These are phyloP conservation scores for Aphis craccivora DNA, from an alignment of 1,140 invertebrate genomes.

Conservation along the genomic window DNA sequence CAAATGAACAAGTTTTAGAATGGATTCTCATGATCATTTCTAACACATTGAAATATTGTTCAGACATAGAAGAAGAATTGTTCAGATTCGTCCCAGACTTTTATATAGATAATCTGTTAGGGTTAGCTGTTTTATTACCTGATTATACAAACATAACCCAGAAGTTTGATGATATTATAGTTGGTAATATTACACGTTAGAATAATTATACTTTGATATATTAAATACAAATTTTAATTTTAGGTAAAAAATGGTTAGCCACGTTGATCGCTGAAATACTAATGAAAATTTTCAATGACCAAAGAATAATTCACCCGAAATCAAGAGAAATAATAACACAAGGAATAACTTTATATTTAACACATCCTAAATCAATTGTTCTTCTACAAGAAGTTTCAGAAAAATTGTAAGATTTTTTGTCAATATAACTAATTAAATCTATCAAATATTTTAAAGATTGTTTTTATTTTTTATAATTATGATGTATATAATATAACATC, in stretches of 20 bases:
- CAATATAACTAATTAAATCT: background rate
- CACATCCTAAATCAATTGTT: background rate
- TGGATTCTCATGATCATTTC: constrained; percentile 20
- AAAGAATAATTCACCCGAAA: constrained; percentile 37
- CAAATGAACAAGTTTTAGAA: constrained; percentile 13
- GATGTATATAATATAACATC: too few relatives aligned
- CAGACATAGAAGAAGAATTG: background rate
- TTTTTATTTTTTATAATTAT: background rate
- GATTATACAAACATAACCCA: background rate
- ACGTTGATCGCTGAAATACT: background rate
- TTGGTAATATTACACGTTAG: background rate
- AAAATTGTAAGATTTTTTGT: background rate
- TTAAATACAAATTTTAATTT: background rate
- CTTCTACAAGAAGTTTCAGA: background rate
- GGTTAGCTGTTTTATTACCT: background rate
- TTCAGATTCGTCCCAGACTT: constrained; percentile 32
- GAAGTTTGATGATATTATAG: constrained; percentile 6
- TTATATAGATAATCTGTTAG: constrained; percentile 23
- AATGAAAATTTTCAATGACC: background rate
- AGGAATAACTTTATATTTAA: constrained; percentile 36
- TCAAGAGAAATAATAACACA: constrained; percentile 13
- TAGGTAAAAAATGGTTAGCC: constrained; percentile 35
- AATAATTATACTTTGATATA: background rate
- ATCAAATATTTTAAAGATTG: background rate
- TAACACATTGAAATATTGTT: constrained; percentile 29